These are phyloP conservation scores for Clytia hemisphaerica DNA, from an alignment of 30 jellyfish, hydroid and myxozoan genomes.

Conservation along the genomic window DNA sequence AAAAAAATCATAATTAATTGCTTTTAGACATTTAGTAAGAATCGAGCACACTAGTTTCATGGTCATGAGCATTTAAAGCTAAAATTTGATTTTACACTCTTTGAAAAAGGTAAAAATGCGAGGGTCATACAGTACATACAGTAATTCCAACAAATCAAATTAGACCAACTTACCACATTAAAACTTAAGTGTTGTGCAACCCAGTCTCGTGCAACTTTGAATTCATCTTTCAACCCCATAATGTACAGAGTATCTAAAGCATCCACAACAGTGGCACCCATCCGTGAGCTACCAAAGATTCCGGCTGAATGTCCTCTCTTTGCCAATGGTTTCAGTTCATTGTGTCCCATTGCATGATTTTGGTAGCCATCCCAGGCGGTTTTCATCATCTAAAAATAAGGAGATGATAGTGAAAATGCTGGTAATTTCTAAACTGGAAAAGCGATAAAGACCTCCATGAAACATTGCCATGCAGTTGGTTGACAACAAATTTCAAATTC, in stretches of 20 bases:
- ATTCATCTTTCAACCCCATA: slow-evolving; percentile 91
- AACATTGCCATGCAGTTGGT: background rate
- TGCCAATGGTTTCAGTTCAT: slow-evolving; percentile 91
- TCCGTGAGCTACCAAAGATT: slow-evolving; percentile 77
- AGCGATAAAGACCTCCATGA: background rate
- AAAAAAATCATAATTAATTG: no score
- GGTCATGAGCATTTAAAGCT: background rate
- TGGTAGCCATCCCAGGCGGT: slow-evolving; percentile 97
- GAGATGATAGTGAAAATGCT: background rate
- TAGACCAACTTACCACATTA: slow-evolving; percentile 52
- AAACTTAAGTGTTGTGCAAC: slow-evolving; percentile 71
- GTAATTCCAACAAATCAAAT: background rate
- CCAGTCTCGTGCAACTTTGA: slow-evolving; percentile 95
- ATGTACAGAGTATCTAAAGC: slow-evolving; percentile 88
- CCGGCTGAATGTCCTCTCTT: slow-evolving; percentile 99
- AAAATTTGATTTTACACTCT: no score
- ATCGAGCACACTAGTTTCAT: background rate
- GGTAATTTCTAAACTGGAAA: background rate
- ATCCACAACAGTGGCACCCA: slow-evolving; percentile 97
- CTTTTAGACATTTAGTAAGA: no score
- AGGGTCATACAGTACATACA: no score
- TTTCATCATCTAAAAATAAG: slow-evolving; percentile 79
- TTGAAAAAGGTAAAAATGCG: no score
- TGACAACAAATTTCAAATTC: no score
- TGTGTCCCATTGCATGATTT: slow-evolving; percentile 81